Evolutionary conservation across 2,113 vertebrate species (phyloP).

Genomic region (Mastomys coucha): DNA sequence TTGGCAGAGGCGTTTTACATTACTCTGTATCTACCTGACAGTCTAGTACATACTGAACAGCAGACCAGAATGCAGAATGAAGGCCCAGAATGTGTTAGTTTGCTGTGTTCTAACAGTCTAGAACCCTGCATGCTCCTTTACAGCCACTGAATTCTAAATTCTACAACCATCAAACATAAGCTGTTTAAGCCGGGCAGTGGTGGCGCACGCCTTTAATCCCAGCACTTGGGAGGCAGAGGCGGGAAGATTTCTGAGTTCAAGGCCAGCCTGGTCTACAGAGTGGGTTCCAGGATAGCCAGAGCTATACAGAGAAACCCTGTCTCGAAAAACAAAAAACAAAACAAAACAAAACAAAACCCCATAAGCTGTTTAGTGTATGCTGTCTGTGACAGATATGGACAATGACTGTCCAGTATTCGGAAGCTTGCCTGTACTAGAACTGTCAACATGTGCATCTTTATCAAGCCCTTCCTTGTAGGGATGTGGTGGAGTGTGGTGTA

Average conservation of each 20-base stretch:
- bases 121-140: background rate
- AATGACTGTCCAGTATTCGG: background rate
- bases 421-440: background rate
- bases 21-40: background rate
- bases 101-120: background rate
- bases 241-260: no score
- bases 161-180: background rate
- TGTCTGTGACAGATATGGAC: background rate
- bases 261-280: no score
- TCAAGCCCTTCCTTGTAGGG: background rate
- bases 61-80: background rate
- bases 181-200: no score
- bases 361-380: background rate
- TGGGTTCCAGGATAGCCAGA: no score
- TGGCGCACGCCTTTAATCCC: no score
- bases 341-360: no score
- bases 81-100: background rate
- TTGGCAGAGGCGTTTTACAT: background rate
- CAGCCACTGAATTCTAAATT: background rate
- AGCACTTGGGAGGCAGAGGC: no score
- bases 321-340: no score
- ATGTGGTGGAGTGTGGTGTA: background rate
- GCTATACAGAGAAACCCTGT: no score
- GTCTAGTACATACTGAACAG: background rate
- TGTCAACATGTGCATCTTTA: background rate